Percentiles rank a stretch among this genome's conserved stretches.
phyloP scores from a whole-genome alignment of 2,888 invertebrate genomes.

The Margaritifera margaritifera region DNA sequence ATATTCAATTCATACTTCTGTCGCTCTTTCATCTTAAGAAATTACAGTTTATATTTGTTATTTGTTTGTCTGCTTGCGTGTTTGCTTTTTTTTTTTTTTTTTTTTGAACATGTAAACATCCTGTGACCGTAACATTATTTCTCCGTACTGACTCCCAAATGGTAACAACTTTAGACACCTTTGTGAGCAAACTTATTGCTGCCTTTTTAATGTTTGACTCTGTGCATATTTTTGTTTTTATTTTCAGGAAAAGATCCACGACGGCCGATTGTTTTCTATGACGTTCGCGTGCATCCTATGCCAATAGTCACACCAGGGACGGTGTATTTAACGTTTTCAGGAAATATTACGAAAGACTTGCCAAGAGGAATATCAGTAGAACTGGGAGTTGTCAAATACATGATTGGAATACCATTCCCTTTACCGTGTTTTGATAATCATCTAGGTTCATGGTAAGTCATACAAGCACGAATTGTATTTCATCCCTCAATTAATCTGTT shows the following conservation, averaged over 20 bases:
- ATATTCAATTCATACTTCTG: too few relatives aligned
- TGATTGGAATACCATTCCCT: conserved; percentile 63
- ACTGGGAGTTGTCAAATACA: conserved; percentile 62
- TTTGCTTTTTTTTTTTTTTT: too few relatives aligned
- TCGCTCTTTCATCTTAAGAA: too few relatives aligned
- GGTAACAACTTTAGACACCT: too few relatives aligned
- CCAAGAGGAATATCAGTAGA: conserved; percentile 60
- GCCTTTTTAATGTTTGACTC: neutral
- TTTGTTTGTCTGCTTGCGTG: too few relatives aligned
- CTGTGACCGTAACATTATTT: too few relatives aligned
- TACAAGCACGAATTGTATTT: neutral
- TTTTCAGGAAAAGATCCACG: conserved; percentile 51
- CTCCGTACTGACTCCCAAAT: too few relatives aligned
- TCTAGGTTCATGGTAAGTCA: conserved; percentile 67
- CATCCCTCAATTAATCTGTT: too few relatives aligned
- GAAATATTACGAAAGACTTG: conserved; percentile 60
- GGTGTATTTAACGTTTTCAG: conserved; percentile 56
- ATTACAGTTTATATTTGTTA: too few relatives aligned
- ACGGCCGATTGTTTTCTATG: conserved; percentile 53
- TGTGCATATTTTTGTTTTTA: neutral
- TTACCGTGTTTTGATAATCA: conserved; percentile 63
- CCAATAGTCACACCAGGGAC: conserved; percentile 66
- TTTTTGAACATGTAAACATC: too few relatives aligned
- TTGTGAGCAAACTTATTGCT: too few relatives aligned
- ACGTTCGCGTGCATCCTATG: conserved; percentile 57